Base-by-base conservation (phyloP, 2,113 vertebrate genomes). In the Galemys pyrenaicus region DNA sequence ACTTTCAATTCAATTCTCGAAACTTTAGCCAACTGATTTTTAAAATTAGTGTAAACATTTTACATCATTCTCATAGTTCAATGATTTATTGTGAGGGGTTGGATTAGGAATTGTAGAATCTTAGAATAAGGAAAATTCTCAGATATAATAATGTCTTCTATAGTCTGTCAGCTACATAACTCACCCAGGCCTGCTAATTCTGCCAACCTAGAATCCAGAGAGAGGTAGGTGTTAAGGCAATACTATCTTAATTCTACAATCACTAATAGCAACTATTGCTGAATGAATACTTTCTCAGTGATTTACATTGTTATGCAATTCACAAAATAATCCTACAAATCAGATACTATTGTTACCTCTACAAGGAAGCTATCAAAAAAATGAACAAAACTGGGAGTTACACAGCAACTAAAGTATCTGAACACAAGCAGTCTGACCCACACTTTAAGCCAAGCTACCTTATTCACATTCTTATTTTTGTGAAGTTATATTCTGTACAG, bases 251-350 rank as follows among this genome's bases (percentile, higher is more conserved):
- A 2, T 37, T 44, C 39, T 35, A 46, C 41, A 17, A 37, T 24
- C 22, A 51, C 15, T 77, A 46, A 28, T 2, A 78, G 17, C 68
- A 87, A 26, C 62, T 70, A 71, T 64, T 35, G 58, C 12, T 80
- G 22, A 80, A 5, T 56, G 20, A 70, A 28, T 19, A 54, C 56
- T 60, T 87, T n/a, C n/a, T n/a, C 26, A 71, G 17, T 30, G 44
- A 39, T 70, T 70, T 74, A 32, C 11, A 58, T 44, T 30, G 32
- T 41, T 60, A 74, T 28, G 39, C 67, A 78, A 87, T 51, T 83
- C 78, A 92, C 65, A 82, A 44, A 91, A 56, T 9, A 92, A 77
- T 28, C 64, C n/a, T 39, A n/a, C 6, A n/a, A 75, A 84, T 77
- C 19, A 82, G 39, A 22, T 26, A 39, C 30, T 87, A 44, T 32